A percentile compares a stretch with the other conserved stretches of the same genome.
Conservation (phyloP, 2,797 vertebrate genomes). For the Synanceia verrucosa region DNA sequence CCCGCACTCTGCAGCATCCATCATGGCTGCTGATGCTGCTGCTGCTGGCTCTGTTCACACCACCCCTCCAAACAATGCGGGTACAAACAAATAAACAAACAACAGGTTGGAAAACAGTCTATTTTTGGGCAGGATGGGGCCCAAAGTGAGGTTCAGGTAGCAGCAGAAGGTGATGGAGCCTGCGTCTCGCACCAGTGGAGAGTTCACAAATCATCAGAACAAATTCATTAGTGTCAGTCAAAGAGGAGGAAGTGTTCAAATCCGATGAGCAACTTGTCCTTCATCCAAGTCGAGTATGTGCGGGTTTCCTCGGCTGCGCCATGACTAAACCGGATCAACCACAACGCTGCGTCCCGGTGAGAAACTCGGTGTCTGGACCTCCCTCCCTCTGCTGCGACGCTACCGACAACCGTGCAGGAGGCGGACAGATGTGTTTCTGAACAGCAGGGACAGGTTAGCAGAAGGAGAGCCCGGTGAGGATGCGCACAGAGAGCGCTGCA, state of each 20-base stretch:
- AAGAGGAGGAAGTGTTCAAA: too few species aligned
- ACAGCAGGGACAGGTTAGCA: neutral
- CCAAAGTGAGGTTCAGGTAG: conserved; percentile 17
- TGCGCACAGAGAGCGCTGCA: conserved; percentile 69
- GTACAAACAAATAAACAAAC: neutral
- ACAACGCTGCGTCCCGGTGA: conserved; percentile 33
- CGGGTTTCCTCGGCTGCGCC: conserved; percentile 38
- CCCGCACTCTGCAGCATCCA: conserved; percentile 93
- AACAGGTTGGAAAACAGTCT: neutral
- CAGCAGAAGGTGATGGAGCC: neutral
- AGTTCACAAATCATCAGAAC: neutral
- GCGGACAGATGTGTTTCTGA: neutral
- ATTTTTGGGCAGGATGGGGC: neutral
- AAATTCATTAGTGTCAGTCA: neutral
- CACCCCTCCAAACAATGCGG: neutral
- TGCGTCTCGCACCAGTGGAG: neutral
- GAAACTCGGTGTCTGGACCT: neutral
- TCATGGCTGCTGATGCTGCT: conserved; percentile 70
- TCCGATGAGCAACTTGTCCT: conserved; percentile 67
- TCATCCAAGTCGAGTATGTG: conserved; percentile 65
- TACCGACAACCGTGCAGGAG: neutral
- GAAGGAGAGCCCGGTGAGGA: conserved; percentile 9
- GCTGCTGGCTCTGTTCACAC: conserved; percentile 6
- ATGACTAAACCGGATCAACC: conserved; percentile 35
- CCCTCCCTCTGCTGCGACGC: neutral